phyloP scores from a whole-genome alignment of 2,113 vertebrate species.

The Leptocoma aspasia region DNA sequence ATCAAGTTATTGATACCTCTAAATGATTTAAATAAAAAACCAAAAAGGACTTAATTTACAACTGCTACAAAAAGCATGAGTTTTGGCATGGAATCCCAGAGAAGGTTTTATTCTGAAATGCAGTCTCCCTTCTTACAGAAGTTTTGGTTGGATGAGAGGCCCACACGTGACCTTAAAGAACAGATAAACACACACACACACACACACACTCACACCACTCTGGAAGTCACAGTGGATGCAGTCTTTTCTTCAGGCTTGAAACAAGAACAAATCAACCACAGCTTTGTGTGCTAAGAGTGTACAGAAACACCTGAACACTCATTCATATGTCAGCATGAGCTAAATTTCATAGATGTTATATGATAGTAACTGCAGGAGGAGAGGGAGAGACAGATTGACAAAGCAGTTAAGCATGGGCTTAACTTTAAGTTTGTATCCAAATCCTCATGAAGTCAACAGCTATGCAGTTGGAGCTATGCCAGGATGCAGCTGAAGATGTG shows the following conservation, averaged over 20 bases:
- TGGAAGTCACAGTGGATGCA: background rate
- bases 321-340: background rate
- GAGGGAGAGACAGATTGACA: background rate
- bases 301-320: background rate
- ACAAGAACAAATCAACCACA: background rate
- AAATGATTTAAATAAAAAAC: background rate
- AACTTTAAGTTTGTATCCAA: conserved; percentile 20
- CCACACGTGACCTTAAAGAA: background rate
- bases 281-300: background rate
- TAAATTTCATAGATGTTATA: background rate
- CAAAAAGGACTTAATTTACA: background rate
- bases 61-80: background rate
- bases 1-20: background rate
- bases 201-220: too few relatives aligned
- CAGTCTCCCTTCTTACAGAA: background rate
- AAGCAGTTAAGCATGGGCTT: background rate
- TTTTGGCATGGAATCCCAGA: background rate
- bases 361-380: background rate
- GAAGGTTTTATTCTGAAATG: background rate
- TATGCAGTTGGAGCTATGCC: background rate
- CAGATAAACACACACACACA: background rate
- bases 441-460: conserved; percentile 2
- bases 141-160: background rate
- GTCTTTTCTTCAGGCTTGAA: background rate
- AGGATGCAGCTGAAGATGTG: background rate